phyloP scores from a whole-genome alignment of 2,797 vertebrate species.

The Pelobates cultripes region DNA sequence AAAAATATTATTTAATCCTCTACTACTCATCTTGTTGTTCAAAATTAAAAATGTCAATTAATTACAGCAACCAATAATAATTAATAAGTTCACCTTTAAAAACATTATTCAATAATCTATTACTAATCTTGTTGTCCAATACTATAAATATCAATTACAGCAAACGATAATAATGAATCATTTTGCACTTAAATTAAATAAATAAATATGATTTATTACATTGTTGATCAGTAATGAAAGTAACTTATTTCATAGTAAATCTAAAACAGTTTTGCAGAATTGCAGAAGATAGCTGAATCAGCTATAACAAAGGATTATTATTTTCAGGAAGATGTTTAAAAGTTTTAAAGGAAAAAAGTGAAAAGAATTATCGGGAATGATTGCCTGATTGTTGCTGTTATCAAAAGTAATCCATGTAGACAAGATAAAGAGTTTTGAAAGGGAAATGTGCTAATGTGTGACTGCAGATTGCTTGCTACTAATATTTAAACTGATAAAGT shows the following conservation, averaged over 20 bases:
- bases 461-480: constrained; percentile 14
- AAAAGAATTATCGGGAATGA: constrained; percentile 31
- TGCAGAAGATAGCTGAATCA: constrained; percentile 32
- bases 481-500: constrained; percentile 48
- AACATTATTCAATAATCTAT: no score
- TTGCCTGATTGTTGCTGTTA: constrained; percentile 31
- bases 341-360: constrained; percentile 17
- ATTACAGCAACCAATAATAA: no score
- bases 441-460: constrained; percentile 36
- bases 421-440: constrained; percentile 45
- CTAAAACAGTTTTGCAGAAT: constrained; percentile 32
- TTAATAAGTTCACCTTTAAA: no score
- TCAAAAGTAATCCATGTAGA: constrained; percentile 43
- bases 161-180: constrained; percentile 18
- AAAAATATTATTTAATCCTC: not conserved
- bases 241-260: constrained; percentile 21
- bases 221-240: constrained; percentile 8
- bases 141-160: not conserved
- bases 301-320: constrained; percentile 20
- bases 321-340: constrained; percentile 27
- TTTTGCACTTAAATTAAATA: not conserved
- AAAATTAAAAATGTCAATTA: not conserved
- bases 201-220: no score
- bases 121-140: no score
- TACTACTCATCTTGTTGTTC: constrained; percentile 17